Base-by-base conservation (phyloP, 2,888 invertebrate genomes). In the Ophion costatus region DNA sequence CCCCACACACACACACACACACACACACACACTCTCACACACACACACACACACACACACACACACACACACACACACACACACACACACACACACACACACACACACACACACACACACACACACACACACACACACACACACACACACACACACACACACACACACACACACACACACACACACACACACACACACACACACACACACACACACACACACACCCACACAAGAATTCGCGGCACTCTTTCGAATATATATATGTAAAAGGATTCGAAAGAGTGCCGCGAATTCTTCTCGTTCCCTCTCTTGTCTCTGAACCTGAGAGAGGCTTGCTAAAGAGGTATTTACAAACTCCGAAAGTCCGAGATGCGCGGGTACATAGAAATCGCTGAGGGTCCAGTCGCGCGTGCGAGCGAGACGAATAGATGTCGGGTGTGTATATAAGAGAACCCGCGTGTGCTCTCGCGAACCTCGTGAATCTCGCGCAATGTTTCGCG, bases 401-500 rank as follows among this genome's bases (percentile, higher is more conserved):
- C 10, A 56, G 51, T 14, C 45, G 22, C 11, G 67, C 45, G 51
- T 14, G 10, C 33, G 64, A 61, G 22, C n/a, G 75, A 61, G 64
- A 64, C 71, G 42, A 63, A 63, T 42, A 76, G 3, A 66, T 63
- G 73, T 38, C 61, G 78, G 11, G 59, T 45, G 66, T 45, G 14
- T 45, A 45, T 45, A 71, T 29, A 45, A 61, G 45, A 59, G 66
- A 63, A 17, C 10, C 45, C 63, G 76, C 66, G 76, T 59, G 76
- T 57, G 29, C 67, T 56, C 77, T 57, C 73, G 73, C 70, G 71
- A 81, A 74, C 81, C 84, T 84, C 79, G 85, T 85, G 85, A 85
- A 85, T 85, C 82, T 80, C 85, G 85, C 85, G 82, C 85, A 85
- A 85, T 85, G 85, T 85, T 85, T 85, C 85, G 85, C 85, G 82